These are phyloP conservation scores for Tenthredo mesomela DNA, from an alignment of 2,888 invertebrate genomes.

Conservation along the genomic window DNA sequence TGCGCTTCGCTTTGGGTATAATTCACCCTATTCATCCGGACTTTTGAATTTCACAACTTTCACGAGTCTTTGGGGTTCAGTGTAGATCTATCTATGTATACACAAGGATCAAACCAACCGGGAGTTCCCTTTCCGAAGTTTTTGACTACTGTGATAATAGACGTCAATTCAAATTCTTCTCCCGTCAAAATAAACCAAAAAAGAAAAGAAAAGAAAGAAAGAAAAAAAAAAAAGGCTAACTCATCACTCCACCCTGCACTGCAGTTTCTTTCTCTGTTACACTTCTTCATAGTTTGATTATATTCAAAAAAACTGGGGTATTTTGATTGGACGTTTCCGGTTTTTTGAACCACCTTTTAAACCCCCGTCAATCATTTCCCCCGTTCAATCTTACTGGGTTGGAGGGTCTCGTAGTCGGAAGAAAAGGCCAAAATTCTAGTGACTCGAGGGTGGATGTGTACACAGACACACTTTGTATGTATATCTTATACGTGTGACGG, in stretches of 20 bases:
- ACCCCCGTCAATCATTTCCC: constrained; percentile 1
- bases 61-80: not conserved
- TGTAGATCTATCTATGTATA: not conserved
- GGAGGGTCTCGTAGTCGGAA: not conserved
- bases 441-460: not conserved
- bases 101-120: not conserved
- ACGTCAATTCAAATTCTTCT: constrained; percentile 33
- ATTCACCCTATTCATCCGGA: constrained; percentile 9
- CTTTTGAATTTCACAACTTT: constrained; percentile 12
- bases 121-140: not conserved
- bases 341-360: not conserved
- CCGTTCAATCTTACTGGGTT: not conserved
- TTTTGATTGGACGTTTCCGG: constrained; percentile 13
- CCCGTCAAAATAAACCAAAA: too few relatives aligned
- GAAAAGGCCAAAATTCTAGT: not conserved
- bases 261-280: not conserved
- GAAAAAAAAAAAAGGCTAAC: not conserved
- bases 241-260: not conserved
- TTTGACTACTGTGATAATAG: not conserved
- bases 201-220: too few relatives aligned
- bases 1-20: not conserved
- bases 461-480: not conserved
- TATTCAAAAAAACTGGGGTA: not conserved
- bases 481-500: not conserved
- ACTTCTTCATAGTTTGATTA: not conserved